These are phyloP conservation scores for Pelobates cultripes DNA, from an alignment of 2,797 vertebrate species.

Conservation along the genomic window DNA sequence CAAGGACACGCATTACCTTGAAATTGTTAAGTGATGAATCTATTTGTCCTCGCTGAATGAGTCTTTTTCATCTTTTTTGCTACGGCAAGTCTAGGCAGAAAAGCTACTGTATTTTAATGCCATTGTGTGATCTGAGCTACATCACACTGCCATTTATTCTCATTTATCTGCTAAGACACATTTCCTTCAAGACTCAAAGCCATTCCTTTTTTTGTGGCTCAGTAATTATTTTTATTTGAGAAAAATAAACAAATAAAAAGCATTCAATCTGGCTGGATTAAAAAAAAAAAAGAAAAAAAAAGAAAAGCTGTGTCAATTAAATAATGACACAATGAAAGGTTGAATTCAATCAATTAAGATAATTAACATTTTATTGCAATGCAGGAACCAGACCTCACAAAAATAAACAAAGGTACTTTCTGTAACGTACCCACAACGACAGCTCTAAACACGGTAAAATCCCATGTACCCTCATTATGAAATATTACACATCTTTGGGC, in stretches of 20 bases:
- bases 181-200: conserved; percentile 49
- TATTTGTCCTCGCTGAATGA: conserved; percentile 60
- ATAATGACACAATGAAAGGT: neutral
- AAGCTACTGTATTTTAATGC: conserved; percentile 63
- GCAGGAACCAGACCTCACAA: no score
- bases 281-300: neutral
- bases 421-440: no score
- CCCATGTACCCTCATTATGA: no score
- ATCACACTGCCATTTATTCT: conserved; percentile 52
- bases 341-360: no score
- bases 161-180: conserved; percentile 55
- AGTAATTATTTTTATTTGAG: conserved; percentile 34
- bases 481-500: no score
- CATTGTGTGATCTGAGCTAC: conserved; percentile 56
- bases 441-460: no score
- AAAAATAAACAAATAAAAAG: conserved; percentile 20
- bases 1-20: conserved; percentile 68
- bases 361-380: no score
- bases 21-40: conserved; percentile 61
- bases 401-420: no score
- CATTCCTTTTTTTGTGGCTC: conserved; percentile 42
- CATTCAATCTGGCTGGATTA: no score
- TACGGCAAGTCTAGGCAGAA: conserved; percentile 57
- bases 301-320: conserved; percentile 50
- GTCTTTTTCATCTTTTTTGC: conserved; percentile 56